Percentiles rank a stretch among this genome's conserved stretches.
Evolutionary conservation across 2,113 vertebrate species (phyloP).

Genomic region (Tautogolabrus adspersus): DNA sequence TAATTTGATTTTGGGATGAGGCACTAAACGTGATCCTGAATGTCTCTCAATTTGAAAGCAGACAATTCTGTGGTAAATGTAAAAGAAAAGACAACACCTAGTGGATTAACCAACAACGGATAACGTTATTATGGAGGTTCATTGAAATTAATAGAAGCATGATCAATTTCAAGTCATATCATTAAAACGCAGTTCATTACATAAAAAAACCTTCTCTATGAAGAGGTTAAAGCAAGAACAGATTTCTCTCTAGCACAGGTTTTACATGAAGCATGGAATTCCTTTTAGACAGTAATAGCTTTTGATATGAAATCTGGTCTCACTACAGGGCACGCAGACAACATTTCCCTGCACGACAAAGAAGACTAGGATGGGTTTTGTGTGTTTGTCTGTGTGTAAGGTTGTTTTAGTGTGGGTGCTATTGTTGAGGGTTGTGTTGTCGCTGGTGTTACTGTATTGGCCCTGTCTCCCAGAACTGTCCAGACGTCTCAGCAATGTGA

Average conservation of each 20-base stretch:
- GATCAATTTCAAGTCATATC: too few species aligned
- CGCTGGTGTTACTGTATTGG: constrained; percentile 43
- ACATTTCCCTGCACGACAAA: constrained; percentile 17
- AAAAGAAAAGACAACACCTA: too few species aligned
- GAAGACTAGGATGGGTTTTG: neutral
- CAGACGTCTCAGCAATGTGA: constrained; percentile 50
- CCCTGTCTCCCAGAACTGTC: constrained; percentile 35
- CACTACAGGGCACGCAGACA: constrained; percentile 30
- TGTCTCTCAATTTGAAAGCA: too few species aligned
- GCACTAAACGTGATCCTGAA: too few species aligned
- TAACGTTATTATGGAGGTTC: too few species aligned
- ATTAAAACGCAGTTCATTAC: too few species aligned
- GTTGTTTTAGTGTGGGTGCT: neutral
- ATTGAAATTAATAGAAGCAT: too few species aligned
- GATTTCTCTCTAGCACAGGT: neutral
- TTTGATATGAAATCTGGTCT: constrained; percentile 31
- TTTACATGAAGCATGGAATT: neutral
- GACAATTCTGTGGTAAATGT: too few species aligned
- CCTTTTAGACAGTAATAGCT: constrained; percentile 29
- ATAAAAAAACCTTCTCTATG: too few species aligned
- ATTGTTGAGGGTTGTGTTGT: constrained; percentile 15
- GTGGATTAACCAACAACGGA: too few species aligned
- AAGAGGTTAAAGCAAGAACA: neutral
- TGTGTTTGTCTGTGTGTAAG: constrained; percentile 2
- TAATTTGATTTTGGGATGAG: too few species aligned